These are phyloP conservation scores for Schizopygopsis malacanthus DNA, from an alignment of 2,797 vertebrate species.

Conservation along the genomic window DNA sequence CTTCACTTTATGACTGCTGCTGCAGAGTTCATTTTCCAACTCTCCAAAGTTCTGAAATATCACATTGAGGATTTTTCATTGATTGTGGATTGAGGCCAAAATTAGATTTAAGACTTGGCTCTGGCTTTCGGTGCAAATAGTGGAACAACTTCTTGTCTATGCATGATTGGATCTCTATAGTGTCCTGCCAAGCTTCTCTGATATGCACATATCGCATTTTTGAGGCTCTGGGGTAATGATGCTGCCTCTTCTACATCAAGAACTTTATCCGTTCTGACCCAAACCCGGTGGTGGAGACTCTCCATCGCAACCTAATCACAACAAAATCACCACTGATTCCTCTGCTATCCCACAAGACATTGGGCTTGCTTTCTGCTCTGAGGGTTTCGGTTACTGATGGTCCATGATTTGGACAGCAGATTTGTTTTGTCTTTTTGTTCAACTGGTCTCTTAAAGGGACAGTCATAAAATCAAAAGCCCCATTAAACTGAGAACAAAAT, in stretches of 20 bases:
- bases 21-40: slow-evolving; percentile 28
- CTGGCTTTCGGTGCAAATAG: slow-evolving; percentile 18
- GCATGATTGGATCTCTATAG: slow-evolving; percentile 7
- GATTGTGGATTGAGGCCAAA: slow-evolving; percentile 42
- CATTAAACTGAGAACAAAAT: background rate
- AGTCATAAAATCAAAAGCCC: background rate
- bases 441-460: background rate
- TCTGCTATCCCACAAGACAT: slow-evolving; percentile 16
- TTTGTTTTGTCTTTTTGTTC: slow-evolving; percentile 10
- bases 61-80: slow-evolving; percentile 41
- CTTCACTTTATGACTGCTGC: background rate
- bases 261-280: slow-evolving; percentile 31
- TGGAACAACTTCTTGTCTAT: slow-evolving; percentile 40
- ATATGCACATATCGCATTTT: slow-evolving; percentile 38
- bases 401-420: background rate
- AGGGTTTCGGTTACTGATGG: slow-evolving; percentile 11
- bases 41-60: slow-evolving; percentile 19
- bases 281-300: slow-evolving; percentile 17
- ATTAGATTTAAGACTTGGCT: slow-evolving; percentile 47
- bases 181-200: slow-evolving; percentile 34
- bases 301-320: slow-evolving; percentile 27
- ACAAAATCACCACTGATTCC: slow-evolving; percentile 17
- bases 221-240: slow-evolving; percentile 30
- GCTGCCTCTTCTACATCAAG: slow-evolving; percentile 31
- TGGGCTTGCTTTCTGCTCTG: slow-evolving; percentile 7